Evolutionary conservation across 2,113 vertebrate species (phyloP).

Genomic region (Felis chaus): DNA sequence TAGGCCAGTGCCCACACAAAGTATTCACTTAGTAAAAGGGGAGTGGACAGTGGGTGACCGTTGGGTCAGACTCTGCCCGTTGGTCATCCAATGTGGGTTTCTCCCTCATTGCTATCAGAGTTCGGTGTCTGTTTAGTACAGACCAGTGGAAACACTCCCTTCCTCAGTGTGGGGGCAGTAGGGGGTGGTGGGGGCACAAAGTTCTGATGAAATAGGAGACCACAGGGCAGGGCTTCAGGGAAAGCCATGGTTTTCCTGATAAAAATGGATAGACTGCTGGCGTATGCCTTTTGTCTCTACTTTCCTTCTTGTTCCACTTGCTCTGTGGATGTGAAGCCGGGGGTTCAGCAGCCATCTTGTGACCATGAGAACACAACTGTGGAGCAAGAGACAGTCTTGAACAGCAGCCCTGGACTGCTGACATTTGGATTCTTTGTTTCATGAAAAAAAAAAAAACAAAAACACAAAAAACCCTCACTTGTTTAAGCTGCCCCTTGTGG

Average conservation of each 20-base stretch:
- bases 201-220: background rate
- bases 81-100: background rate
- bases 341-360: background rate
- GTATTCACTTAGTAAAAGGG: background rate
- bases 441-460: background rate
- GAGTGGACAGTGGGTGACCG: background rate
- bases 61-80: background rate
- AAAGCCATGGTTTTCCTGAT: background rate
- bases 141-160: background rate
- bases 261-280: no score
- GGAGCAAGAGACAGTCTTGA: background rate
- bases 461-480: background rate
- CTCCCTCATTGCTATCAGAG: background rate
- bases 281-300: background rate
- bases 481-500: background rate
- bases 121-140: background rate
- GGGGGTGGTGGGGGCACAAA: accelerated
- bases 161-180: background rate
- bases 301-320: background rate
- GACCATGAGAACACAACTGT: background rate
- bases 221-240: background rate
- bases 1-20: no score
- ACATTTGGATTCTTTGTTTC: background rate
- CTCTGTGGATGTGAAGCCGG: background rate
- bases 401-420: background rate